Evolutionary conservation across 2,113 vertebrate genomes (phyloP), one percentile per base, ranked within the genome.

Genomic region (Sorex araneus): DNA sequence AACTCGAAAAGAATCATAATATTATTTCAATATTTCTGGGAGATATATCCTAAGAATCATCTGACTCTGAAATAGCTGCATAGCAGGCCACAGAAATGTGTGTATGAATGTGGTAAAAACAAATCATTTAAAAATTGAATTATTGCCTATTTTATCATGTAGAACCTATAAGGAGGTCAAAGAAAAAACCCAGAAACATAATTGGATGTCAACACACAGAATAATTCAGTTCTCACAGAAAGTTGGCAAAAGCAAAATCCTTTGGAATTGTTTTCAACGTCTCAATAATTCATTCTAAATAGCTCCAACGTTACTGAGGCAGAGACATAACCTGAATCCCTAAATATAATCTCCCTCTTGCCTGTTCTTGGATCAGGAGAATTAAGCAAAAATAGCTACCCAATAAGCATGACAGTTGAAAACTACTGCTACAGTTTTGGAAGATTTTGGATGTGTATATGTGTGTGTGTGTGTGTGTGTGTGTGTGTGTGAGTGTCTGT

Each of bases 11-110:
- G 15, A 90, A 32, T n/a, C 27, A 10, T 67, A 43, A 75, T 82
- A 89, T 86, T 79, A 84, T 87, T 89, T 77, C 19, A 79, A 36
- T 25, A 76, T 78, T 89, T 57, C 21, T 21, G 19, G 34, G 71
- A 9, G 25, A 15, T 83, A 60, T 64, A 11, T 94, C 73, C 84
- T n/a, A 75, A 83, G 63, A 47, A 75, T 85, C 4, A 40, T 15
- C 27, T 63, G 6, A 16, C 25, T 67, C 18, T 80, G 73, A 89
- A 63, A 50, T 40, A 83, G 12, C 11, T 43, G n/a, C 13, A 11
- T 63, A 5, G 23, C 80, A 0, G 7, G 7, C 4, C 86, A 60
- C 43, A 18, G 5, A 50, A 30, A 90, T 84, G 77, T 60, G 60
- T 47, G 28, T 60, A 71, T 47, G 28, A 69, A 69, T n/a, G 81